Base-by-base conservation (phyloP, 2,797 vertebrate species). In the Pseudochaenichthys georgianus region DNA sequence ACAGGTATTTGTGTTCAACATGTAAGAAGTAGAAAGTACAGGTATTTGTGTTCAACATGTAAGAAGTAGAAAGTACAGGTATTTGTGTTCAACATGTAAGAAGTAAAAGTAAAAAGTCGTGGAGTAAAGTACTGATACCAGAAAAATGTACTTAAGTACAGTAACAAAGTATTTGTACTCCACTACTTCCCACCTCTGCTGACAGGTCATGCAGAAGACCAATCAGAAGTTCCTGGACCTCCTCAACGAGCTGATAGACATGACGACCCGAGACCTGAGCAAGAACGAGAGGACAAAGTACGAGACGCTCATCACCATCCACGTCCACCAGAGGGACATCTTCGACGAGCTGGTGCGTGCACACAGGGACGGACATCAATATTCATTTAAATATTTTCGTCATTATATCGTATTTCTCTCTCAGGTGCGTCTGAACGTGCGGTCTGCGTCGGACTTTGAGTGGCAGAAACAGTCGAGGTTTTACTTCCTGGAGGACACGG, bases 321-420 rank as follows among this genome's bases (percentile, higher is more conserved):
- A 97, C 19, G 96, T 97, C 70, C 96, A 97, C 83, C 96, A 97
- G 92, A 96, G 95, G 69, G 96, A 97, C 90, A 97, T 97, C 82
- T 97, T 96, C 64, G 94, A 96, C 68, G 94, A 96, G 68, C 88
- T 97, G 94, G 96, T 97, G 88, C 73, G 94, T 77, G 47, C 46
- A 57, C 28, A 0, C 2, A 57, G 5, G 2, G 21, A 17, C 0
- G 0, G 11, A 28, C 5, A 2, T 0, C 55, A 13, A 3, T 1
- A 1, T 0, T 1, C 3, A 6, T 10, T 10, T 10, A 23, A 3
- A 23, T n/a, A 3, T 21, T 0, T 4, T 17, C 9, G 15, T 38
- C 48, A 3, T 5, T 4, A 0, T 31, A 0, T 34, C 8, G 1
- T 50, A 42, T 34, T 5, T 54, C 9, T 77, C 5, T 62, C 1